Evolutionary conservation across 2,888 invertebrate species (phyloP).

Genomic region (Mimumesa dahlbomi): DNA sequence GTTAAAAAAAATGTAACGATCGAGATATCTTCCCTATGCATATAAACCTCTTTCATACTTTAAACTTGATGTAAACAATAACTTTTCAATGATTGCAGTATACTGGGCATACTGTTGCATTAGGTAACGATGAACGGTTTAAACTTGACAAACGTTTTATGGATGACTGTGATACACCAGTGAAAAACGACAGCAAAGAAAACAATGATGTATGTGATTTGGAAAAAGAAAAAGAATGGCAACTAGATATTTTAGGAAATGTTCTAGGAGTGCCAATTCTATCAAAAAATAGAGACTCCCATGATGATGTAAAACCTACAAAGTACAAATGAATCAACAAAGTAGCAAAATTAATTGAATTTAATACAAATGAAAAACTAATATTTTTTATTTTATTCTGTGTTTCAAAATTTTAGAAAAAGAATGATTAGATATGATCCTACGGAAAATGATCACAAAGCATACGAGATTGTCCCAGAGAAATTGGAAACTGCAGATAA

Average conservation of each 20-base stretch:
- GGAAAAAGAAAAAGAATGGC: slow-evolving; percentile 82
- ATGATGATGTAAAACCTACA: slow-evolving; percentile 11
- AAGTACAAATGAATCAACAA: slow-evolving; percentile 35
- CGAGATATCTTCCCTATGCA: too few relatives aligned
- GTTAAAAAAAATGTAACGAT: slow-evolving; percentile 68
- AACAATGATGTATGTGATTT: slow-evolving; percentile 64
- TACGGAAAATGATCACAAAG: slow-evolving; percentile 67
- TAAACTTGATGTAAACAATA: slow-evolving; percentile 3
- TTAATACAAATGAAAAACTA: not conserved
- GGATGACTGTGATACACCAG: slow-evolving; percentile 81
- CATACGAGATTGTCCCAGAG: slow-evolving; percentile 67
- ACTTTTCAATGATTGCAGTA: slow-evolving; percentile 36
- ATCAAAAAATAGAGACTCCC: slow-evolving; percentile 43
- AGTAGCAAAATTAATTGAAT: not conserved
- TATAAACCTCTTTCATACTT: too few relatives aligned
- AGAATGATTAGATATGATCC: slow-evolving; percentile 77
- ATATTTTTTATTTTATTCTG: slow-evolving; percentile 1
- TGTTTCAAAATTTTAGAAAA: slow-evolving; percentile 57
- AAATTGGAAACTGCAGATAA: slow-evolving; percentile 49
- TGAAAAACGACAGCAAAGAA: slow-evolving; percentile 61
- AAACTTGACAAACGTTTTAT: slow-evolving; percentile 87
- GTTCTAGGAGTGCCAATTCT: slow-evolving; percentile 81
- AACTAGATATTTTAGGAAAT: slow-evolving; percentile 82
- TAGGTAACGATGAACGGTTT: slow-evolving; percentile 90
- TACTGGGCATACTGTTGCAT: slow-evolving; percentile 84